Evolutionary conservation across 2,888 invertebrate genomes (phyloP), one percentile per base, ranked within the genome.

Genomic region (Anthophora plumipes): DNA sequence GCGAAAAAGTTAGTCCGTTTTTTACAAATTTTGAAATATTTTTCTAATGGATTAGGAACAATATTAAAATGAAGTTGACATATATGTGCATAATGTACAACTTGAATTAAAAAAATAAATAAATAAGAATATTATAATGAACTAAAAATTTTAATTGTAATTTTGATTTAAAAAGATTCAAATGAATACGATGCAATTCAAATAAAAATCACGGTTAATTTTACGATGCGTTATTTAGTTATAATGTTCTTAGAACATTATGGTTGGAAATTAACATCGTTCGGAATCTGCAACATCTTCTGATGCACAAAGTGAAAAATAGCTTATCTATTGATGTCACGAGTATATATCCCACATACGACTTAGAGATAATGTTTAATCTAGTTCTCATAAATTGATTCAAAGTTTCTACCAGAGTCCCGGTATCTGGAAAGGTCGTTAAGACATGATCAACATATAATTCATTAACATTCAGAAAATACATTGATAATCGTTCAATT

Each of bases 281-380:
- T 31, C n/a, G n/a, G 5, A 25, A 64, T 37, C 12, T n/a, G 9
- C 3, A 9, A 25, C 17, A 9, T 25, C 8, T 61, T 25, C n/a
- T 57, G n/a, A 17, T 4, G 3, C 4, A 43, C 3, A 43, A 55
- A 22, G 8, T 7, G 14, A 43, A 22, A 55, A n/a, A 43, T 14
- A 64, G 6, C 11, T 25, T 25, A 17, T 17, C 22, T 61, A 61
- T 61, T 17, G 22, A 22, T 61, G 22, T 61, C 61, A 61, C 9
- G 41, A 11, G n/a, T n/a, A 2, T 14, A 22, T 14, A 43, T 22
- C 14, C 22, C 17, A 43, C 61, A n/a, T 37, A 11, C 37, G n/a
- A 37, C 31, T 31, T 11, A 59, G n/a, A 37, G n/a, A 59, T 37
- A 59, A 6, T 11, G n/a, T 59, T 59, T 59, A 37, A 59, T 59